Conservation (phyloP, 1,140 invertebrate genomes). For the Caenorhabditis remanei region DNA sequence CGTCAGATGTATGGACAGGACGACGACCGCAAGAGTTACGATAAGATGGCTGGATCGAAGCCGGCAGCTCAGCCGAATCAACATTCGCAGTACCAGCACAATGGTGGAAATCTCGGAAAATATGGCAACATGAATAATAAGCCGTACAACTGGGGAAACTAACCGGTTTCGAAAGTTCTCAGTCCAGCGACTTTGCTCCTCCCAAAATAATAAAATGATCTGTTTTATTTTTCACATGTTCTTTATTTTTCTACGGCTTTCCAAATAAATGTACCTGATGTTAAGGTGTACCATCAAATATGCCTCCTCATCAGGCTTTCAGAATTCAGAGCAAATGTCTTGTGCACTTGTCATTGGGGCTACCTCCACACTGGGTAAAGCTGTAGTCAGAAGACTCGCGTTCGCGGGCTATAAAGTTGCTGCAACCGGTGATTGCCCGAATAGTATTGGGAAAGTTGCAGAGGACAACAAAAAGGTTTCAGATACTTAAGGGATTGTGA, state of each 20-base stretch:
- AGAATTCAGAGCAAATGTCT: conserved; percentile 26
- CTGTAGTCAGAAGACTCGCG: conserved; percentile 55
- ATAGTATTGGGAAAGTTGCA: conserved; percentile 31
- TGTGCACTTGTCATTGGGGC: conserved; percentile 48
- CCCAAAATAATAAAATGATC: conserved; percentile 56
- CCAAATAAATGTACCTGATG: conserved; percentile 55
- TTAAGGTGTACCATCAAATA: not conserved
- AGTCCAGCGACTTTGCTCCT: conserved; percentile 57
- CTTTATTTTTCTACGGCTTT: conserved; percentile 52
- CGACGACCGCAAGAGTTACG: conserved; percentile 57
- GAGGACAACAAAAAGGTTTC: conserved; percentile 58
- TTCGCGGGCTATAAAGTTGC: conserved; percentile 60
- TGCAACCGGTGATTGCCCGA: conserved; percentile 30
- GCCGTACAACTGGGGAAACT: conserved; percentile 58
- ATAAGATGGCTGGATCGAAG: conserved; percentile 54
- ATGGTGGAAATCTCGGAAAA: conserved; percentile 43
- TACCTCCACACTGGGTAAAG: conserved; percentile 45
- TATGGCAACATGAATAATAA: conserved; percentile 46
- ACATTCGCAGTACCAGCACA: conserved; percentile 44
- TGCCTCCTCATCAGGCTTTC: conserved; percentile 31
- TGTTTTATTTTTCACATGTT: conserved; percentile 55
- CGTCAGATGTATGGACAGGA: conserved; percentile 59
- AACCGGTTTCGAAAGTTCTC: conserved; percentile 62
- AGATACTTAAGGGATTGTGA: not conserved
- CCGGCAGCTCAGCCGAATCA: conserved; percentile 25